phyloP scores from a whole-genome alignment of 2,888 invertebrate genomes.

The Amblyjoppa proteus region DNA sequence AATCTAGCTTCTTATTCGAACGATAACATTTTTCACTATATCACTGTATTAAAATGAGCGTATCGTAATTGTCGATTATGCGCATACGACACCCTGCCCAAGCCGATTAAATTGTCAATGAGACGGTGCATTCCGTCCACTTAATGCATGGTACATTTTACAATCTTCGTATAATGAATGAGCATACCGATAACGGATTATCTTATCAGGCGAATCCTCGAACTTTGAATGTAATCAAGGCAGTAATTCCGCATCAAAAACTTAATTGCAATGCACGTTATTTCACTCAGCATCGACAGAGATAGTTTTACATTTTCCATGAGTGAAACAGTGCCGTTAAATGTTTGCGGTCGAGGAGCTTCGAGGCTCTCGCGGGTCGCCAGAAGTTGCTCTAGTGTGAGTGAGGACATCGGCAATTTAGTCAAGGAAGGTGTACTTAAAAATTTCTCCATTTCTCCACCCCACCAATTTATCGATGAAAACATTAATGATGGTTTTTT shows the following conservation, averaged over 20 bases:
- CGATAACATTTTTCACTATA: too few relatives aligned
- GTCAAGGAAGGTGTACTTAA: slow-evolving; percentile 75
- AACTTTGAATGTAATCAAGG: not conserved
- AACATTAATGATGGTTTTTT: not conserved
- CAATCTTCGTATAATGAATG: too few relatives aligned
- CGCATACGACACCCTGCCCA: slow-evolving; percentile 76
- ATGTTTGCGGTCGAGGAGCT: slow-evolving; percentile 69
- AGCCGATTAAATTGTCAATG: too few relatives aligned
- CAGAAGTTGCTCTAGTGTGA: slow-evolving; percentile 72
- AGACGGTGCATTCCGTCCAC: too few relatives aligned
- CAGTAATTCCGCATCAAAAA: not conserved
- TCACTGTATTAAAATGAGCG: too few relatives aligned
- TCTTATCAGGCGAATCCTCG: not conserved
- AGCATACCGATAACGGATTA: slow-evolving; percentile 85
- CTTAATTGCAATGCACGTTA: not conserved
- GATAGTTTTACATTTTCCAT: not conserved
- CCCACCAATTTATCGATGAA: not conserved
- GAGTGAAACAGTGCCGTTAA: slow-evolving; percentile 15
- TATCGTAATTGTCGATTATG: too few relatives aligned
- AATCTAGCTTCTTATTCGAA: not conserved
- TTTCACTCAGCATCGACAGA: not conserved
- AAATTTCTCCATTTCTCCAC: not conserved
- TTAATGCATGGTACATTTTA: too few relatives aligned
- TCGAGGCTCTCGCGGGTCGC: slow-evolving; percentile 63
- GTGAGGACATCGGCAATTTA: slow-evolving; percentile 76